phyloP scores from a whole-genome alignment of 2,113 vertebrate species.

The Limanda limanda region DNA sequence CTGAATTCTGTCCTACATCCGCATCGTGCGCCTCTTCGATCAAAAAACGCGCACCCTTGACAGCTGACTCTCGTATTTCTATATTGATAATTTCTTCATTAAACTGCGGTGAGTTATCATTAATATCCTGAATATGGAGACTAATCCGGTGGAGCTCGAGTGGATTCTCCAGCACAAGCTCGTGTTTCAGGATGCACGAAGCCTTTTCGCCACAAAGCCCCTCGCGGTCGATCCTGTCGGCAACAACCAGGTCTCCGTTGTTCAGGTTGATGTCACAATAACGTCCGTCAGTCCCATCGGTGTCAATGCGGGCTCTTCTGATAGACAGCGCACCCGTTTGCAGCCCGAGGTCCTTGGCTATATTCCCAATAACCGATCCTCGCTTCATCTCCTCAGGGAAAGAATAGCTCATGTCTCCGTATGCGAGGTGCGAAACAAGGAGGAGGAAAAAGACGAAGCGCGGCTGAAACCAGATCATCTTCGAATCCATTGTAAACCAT shows the following conservation, averaged over 20 bases:
- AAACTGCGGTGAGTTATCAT: constrained; percentile 84
- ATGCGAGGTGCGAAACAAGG: neutral
- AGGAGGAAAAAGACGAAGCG: neutral
- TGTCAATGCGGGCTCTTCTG: constrained; percentile 67
- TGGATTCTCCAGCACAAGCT: constrained; percentile 75
- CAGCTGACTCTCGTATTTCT: constrained; percentile 75
- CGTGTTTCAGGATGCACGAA: constrained; percentile 78
- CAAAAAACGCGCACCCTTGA: constrained; percentile 67
- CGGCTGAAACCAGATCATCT: neutral
- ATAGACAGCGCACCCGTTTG: constrained; percentile 53
- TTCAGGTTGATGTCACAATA: constrained; percentile 77
- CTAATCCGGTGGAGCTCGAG: constrained; percentile 72
- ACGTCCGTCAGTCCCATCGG: constrained; percentile 59
- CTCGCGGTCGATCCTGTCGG: constrained; percentile 83
- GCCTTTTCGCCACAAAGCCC: constrained; percentile 74
- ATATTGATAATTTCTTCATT: constrained; percentile 47
- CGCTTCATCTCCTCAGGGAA: constrained; percentile 82
- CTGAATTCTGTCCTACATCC: constrained; percentile 78
- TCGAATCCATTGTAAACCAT: neutral
- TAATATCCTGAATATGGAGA: constrained; percentile 83
- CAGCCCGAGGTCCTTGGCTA: constrained; percentile 83
- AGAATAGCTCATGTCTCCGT: constrained; percentile 79
- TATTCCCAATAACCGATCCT: constrained; percentile 80
- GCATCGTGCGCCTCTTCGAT: constrained; percentile 80
- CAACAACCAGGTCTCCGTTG: constrained; percentile 77